These are phyloP conservation scores for Antigone vipio DNA, from an alignment of 2,113 vertebrate species.

Conservation along the genomic window DNA sequence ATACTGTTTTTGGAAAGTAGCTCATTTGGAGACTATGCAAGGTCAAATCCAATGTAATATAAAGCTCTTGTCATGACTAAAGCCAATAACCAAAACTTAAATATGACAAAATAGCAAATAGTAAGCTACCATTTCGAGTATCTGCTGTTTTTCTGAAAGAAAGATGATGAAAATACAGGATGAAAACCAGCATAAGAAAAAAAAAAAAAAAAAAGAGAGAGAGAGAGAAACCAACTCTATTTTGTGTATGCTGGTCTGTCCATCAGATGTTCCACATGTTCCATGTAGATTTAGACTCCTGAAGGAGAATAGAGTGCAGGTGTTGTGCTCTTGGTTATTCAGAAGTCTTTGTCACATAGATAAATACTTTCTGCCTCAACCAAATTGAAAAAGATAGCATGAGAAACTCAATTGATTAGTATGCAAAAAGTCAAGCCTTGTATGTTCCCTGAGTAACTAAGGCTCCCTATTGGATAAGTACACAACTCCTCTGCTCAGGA, in stretches of 20 bases:
- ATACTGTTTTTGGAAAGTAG: not conserved
- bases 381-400: not conserved
- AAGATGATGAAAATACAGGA: not conserved
- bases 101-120: not conserved
- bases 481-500: not conserved
- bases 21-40: not conserved
- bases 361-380: not conserved
- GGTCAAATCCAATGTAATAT: not conserved
- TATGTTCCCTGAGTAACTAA: not conserved
- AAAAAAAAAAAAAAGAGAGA: not conserved
- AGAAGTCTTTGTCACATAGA: not conserved
- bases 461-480: not conserved
- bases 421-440: not conserved
- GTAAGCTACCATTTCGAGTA: not conserved
- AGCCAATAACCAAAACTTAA: not conserved
- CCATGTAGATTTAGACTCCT: not conserved
- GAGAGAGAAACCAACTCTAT: not conserved
- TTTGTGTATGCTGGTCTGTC: not conserved
- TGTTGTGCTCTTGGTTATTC: not conserved
- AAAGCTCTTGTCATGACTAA: not conserved
- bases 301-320: not conserved
- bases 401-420: not conserved
- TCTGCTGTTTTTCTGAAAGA: not conserved
- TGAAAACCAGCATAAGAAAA: not conserved
- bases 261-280: not conserved